These are phyloP conservation scores for Cyclophora albipunctata DNA, from an alignment of 2,888 invertebrate genomes.

Conservation along the genomic window DNA sequence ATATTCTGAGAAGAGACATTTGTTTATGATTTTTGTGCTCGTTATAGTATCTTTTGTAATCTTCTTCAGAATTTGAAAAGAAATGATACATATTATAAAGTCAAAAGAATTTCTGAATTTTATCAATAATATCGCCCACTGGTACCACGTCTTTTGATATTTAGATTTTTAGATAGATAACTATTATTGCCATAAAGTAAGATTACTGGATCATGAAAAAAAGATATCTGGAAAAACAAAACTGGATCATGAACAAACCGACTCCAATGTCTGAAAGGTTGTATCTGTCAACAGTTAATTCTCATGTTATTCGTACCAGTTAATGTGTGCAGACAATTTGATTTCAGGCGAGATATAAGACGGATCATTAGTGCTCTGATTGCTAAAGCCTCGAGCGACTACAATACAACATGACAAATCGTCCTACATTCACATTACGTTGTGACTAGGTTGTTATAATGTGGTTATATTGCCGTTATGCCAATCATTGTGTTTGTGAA, in stretches of 20 bases:
- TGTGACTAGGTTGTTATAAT: conserved; percentile 5
- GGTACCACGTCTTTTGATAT: no score
- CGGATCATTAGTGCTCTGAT: conserved; percentile 42
- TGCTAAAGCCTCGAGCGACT: conserved; percentile 30
- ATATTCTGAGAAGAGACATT: no score
- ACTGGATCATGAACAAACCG: background rate
- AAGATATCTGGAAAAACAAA: no score
- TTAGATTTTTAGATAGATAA: no score
- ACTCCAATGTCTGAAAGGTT: background rate
- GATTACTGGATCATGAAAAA: no score
- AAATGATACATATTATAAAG: no score
- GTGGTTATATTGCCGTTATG: conserved; percentile 3
- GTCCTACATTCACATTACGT: conserved; percentile 20
- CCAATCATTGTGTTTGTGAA: background rate
- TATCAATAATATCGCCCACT: no score
- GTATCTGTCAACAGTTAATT: conserved; percentile 6
- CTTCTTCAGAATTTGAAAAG: no score
- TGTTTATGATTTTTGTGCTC: no score
- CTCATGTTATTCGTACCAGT: conserved; percentile 7
- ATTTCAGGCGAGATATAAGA: conserved; percentile 41
- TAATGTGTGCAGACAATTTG: conserved; percentile 31
- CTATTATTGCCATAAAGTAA: no score
- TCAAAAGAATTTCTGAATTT: no score
- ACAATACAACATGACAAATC: conserved; percentile 33
- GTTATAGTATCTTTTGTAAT: no score